Conservation (phyloP, 2,797 vertebrate species). For the Catharus ustulatus region DNA sequence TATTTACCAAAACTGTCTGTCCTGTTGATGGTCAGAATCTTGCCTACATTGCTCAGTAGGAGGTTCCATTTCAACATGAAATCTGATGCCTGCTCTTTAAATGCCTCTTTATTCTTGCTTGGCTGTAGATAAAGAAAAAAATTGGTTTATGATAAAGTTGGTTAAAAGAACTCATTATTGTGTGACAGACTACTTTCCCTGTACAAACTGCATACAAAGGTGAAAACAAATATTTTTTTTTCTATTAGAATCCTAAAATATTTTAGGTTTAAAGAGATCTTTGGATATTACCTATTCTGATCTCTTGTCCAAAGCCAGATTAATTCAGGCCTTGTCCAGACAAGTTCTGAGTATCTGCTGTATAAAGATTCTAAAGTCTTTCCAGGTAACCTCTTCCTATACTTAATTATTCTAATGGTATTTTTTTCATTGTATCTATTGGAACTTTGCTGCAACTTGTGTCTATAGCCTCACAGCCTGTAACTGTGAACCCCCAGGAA, state of each 20-base stretch:
- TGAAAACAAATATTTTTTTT: neutral
- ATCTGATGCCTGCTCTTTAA: constrained; percentile 57
- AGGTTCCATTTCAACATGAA: constrained; percentile 76
- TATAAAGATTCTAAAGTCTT: neutral
- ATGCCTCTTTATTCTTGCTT: constrained; percentile 69
- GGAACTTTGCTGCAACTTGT: neutral
- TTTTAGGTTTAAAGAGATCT: neutral
- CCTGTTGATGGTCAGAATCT: constrained; percentile 66
- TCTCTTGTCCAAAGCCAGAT: neutral
- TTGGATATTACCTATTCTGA: neutral
- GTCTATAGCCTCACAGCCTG: neutral
- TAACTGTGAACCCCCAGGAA: neutral
- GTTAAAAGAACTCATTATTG: neutral
- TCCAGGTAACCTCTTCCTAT: neutral
- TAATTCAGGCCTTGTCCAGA: neutral
- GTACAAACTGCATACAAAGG: neutral
- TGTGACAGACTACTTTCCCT: neutral
- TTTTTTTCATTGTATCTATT: neutral
- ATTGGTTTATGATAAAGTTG: neutral
- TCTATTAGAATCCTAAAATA: neutral
- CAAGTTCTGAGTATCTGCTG: neutral
- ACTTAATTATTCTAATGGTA: neutral
- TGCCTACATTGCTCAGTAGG: constrained; percentile 69
- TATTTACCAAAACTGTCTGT: constrained; percentile 72
- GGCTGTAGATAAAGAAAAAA: constrained; percentile 45